Percentiles rank a stretch among this genome's conserved stretches.
These are phyloP conservation scores for pig (Sus scrofa) DNA, from an alignment of 2,113 vertebrate genomes.

Conservation along the genomic window DNA sequence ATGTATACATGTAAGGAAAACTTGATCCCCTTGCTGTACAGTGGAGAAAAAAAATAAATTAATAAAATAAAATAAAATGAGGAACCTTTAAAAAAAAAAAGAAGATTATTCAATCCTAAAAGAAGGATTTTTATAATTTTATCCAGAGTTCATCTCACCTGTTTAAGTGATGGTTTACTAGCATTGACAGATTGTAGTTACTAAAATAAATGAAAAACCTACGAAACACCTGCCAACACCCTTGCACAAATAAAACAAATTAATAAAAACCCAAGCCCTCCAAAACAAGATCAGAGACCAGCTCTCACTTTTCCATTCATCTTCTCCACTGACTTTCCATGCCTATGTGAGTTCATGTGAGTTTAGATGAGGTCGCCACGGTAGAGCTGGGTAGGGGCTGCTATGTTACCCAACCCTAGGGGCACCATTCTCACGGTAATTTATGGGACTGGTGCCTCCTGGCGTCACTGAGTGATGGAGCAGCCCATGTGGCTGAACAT, in stretches of 20 bases:
- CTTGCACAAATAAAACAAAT: background rate
- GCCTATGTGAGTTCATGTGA: background rate
- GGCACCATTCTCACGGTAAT: background rate
- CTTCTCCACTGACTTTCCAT: background rate
- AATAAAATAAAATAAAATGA: too few species aligned
- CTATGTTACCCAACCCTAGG: background rate
- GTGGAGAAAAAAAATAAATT: too few species aligned
- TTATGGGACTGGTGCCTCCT: background rate
- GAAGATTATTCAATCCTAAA: too few species aligned
- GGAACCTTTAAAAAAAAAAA: too few species aligned
- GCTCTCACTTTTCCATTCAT: background rate
- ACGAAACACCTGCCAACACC: background rate
- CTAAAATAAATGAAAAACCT: background rate
- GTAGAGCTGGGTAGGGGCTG: too few species aligned
- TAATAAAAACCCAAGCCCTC: background rate
- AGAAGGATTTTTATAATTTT: slow-evolving; percentile 4
- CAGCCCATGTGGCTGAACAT: background rate
- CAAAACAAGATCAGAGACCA: background rate
- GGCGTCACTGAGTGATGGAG: background rate
- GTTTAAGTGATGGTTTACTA: background rate
- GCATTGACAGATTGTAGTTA: background rate
- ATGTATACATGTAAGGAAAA: too few species aligned
- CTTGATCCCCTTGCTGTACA: too few species aligned
- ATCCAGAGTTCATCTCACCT: background rate
- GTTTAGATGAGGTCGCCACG: background rate